phyloP scores from a whole-genome alignment of 2,113 vertebrate species.

The Tragelaphus imberbis region DNA sequence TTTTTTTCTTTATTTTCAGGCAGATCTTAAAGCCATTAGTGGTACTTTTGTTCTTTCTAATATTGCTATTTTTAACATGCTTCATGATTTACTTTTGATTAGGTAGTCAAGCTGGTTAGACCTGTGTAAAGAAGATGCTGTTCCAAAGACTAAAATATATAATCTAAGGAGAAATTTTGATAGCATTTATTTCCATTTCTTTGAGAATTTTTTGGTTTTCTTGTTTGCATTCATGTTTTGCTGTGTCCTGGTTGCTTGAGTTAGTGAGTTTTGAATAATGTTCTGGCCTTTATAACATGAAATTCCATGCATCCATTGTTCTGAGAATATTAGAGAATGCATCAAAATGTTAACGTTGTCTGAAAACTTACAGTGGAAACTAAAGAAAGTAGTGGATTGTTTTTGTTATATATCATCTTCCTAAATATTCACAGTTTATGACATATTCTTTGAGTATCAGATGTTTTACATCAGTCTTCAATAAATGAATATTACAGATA shows the following conservation, averaged over 20 bases:
- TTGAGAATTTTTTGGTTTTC: neutral
- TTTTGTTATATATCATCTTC: neutral
- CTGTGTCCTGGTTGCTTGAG: neutral
- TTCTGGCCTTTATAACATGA: neutral
- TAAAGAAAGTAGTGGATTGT: neutral
- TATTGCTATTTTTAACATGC: neutral
- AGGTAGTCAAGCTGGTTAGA: neutral
- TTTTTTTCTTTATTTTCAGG: neutral
- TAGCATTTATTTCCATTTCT: neutral
- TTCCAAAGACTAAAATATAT: neutral
- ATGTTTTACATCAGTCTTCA: neutral
- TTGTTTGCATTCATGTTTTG: neutral
- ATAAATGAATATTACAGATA: neutral
- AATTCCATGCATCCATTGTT: neutral
- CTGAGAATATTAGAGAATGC: neutral
- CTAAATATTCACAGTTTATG: neutral
- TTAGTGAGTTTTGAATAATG: neutral
- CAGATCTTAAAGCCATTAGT: neutral
- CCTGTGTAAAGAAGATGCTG: neutral
- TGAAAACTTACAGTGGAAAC: neutral
- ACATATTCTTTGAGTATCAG: neutral
- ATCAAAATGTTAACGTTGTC: neutral
- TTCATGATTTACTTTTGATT: slow-evolving; percentile 3
- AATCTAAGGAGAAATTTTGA: neutral
- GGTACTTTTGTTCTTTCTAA: neutral